Base-by-base conservation (phyloP, 2,888 invertebrate genomes). In the Philereme vetulata region DNA sequence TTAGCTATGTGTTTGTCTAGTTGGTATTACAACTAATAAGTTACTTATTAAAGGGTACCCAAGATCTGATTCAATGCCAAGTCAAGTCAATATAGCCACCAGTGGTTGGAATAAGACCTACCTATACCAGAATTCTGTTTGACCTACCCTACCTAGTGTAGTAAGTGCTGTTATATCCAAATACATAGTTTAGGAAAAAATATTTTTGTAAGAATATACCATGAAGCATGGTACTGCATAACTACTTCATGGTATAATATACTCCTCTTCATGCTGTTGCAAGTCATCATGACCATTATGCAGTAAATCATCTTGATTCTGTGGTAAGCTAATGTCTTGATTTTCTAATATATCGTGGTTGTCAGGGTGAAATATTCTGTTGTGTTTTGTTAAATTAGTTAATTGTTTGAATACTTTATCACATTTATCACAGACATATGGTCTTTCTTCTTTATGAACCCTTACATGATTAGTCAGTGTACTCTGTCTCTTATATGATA, bases 401-500 rank as follows among this genome's bases (percentile, higher is more conserved):
- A 47, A 55, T 38, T 51, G 43, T 36, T 43, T 60, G 21, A 47
- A 60, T 4, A 43, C 36, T 33, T 8, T 51, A 32, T 43, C 4
- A 38, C 60, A 60, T 38, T 38, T 51, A 10, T 33, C n/a, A 48
- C 60, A 60, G 0, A 4, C 33, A 44, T 43, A 48, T 34, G 42
- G 54, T 47, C 5, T 51, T 46, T 35, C 54, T n/a, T 3, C 36
- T 7, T n/a, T 45, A 11, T 60, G 60, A 9, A 44, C 32, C 47
- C 35, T 47, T 2, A 55, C 9, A 6, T 60, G 60, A 47, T 51
- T 51, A 11, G 6, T 51, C 5, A 55, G 43, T 4, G 42, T 49
- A 8, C 42, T 33, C 36, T 47, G 9, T 10, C 10, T 43, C n/a
- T 10, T 32, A 51, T 51, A 60, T 10, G 42, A 40, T 43, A 47